Percentiles rank a stretch among this genome's conserved stretches.
Conservation (phyloP, 2,113 vertebrate genomes). For the Embiotoca jacksoni region DNA sequence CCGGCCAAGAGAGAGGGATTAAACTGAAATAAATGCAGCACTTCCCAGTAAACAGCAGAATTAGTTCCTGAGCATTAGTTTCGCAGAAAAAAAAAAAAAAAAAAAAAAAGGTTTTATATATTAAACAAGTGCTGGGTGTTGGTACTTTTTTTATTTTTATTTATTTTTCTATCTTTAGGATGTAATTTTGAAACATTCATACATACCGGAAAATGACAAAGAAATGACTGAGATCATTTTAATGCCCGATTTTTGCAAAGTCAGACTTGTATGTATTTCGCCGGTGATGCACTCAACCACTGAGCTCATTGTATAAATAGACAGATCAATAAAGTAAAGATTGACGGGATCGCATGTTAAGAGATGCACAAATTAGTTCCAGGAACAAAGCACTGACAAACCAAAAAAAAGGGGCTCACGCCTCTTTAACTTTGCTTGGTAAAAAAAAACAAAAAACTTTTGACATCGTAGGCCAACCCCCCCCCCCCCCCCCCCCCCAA, state of each 20-base stretch:
- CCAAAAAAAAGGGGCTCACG: too few species aligned
- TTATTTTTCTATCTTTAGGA: neutral
- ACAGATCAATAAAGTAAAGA: too few species aligned
- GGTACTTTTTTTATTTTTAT: neutral
- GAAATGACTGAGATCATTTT: too few species aligned
- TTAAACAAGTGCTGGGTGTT: neutral
- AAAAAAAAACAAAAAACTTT: neutral
- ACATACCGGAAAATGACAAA: too few species aligned
- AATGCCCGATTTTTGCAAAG: too few species aligned
- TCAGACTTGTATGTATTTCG: too few species aligned
- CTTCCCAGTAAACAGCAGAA: slow-evolving; percentile 52
- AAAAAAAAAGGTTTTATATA: slow-evolving; percentile 13
- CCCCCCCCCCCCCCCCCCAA: neutral
- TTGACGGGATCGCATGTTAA: neutral
- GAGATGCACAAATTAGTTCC: neutral
- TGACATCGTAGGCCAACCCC: neutral
- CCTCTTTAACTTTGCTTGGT: neutral
- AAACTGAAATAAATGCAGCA: slow-evolving; percentile 63
- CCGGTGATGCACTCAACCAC: too few species aligned
- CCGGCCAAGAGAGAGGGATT: slow-evolving; percentile 59
- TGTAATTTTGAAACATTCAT: too few species aligned
- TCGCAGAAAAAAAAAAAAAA: neutral
- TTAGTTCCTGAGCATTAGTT: neutral
- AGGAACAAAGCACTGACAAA: neutral
- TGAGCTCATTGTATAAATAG: too few species aligned